Evolutionary conservation across 2,113 vertebrate genomes (phyloP).

Genomic region (Erythrolamprus reginae): DNA sequence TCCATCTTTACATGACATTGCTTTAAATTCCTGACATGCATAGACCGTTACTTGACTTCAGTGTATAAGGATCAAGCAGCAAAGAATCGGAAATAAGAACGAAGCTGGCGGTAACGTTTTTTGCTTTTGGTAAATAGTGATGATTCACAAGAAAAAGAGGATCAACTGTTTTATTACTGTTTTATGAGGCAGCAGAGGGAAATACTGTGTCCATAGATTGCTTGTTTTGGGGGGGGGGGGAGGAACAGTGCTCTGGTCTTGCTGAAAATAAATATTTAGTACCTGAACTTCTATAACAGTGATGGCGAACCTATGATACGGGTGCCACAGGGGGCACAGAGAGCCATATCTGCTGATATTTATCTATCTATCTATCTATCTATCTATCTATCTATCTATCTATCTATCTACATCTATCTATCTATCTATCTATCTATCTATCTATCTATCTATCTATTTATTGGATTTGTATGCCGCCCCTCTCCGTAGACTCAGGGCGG

Average conservation of each 20-base stretch:
- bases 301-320: too few species aligned
- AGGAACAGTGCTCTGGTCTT: slow-evolving; percentile 29
- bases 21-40: slow-evolving; percentile 46
- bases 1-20: slow-evolving; percentile 10
- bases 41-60: slow-evolving; percentile 26
- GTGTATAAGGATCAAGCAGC: slow-evolving; percentile 25
- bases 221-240: not conserved
- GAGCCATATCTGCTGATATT: too few species aligned
- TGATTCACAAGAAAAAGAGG: slow-evolving; percentile 35
- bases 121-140: slow-evolving; percentile 22
- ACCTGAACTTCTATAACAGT: slow-evolving; percentile 41
- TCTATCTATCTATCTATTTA: too few species aligned
- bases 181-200: slow-evolving; percentile 27
- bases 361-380: too few species aligned
- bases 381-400: too few species aligned
- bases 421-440: too few species aligned
- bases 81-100: slow-evolving; percentile 4
- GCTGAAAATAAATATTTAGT: slow-evolving; percentile 54
- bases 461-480: too few species aligned
- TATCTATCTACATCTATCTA: too few species aligned
- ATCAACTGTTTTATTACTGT: slow-evolving; percentile 28
- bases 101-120: not conserved
- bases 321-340: too few species aligned
- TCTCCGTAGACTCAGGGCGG: too few species aligned
- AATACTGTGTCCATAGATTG: slow-evolving; percentile 51